Base-by-base conservation (phyloP, 2,113 vertebrate species). In the Rhynchopsitta pachyrhyncha region DNA sequence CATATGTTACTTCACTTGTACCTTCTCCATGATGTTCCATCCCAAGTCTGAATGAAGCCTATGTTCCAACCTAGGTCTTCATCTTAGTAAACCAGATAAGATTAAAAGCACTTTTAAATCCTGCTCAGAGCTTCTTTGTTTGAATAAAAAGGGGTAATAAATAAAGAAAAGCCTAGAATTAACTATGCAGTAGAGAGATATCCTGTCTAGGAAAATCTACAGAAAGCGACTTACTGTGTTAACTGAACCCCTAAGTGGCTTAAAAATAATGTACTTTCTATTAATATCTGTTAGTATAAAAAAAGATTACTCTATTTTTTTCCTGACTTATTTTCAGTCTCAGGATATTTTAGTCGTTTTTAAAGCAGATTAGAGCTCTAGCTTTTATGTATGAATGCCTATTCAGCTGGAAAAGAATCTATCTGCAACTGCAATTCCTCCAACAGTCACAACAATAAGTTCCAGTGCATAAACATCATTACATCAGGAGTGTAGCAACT, bases 21-120 rank as follows among this genome's bases (percentile, higher is more conserved):
- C 23, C 27, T 90, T 90, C 33, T 64, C 35, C 23, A 5, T 59
- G 13, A 73, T 41, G 11, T 63, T 67, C 41, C 23, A 55, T 16
- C 13, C 33, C 59, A 50, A 79, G 35, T 24, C 29, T 82, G 82
- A 87, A 90, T 57, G 52, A 16, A 93, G 29, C 12, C 15, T 46
- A 1, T 50, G 4, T 79, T 89, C n/a, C 53, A 79, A 11, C 5
- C 3, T 60, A 66, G 14, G 6, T 70, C 29, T 68, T 68, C 53
- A 63, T 82, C 66, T 64, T 82, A 18, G n/a, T 73, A 57, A 91
- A 63, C n/a, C 5, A 4, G 18, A 3, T 44, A 86, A 84, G 77
- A 91, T 91, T 84, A 91, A 86, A 89, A 85, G 20, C 33, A 70
- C 22, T 82, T 93, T 87, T 82, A 93, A 77, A 82, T 79, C 11